Percentiles rank a stretch among this genome's conserved stretches.
phyloP scores from a whole-genome alignment of 2,888 invertebrate species.

The Cephus pulcher region DNA sequence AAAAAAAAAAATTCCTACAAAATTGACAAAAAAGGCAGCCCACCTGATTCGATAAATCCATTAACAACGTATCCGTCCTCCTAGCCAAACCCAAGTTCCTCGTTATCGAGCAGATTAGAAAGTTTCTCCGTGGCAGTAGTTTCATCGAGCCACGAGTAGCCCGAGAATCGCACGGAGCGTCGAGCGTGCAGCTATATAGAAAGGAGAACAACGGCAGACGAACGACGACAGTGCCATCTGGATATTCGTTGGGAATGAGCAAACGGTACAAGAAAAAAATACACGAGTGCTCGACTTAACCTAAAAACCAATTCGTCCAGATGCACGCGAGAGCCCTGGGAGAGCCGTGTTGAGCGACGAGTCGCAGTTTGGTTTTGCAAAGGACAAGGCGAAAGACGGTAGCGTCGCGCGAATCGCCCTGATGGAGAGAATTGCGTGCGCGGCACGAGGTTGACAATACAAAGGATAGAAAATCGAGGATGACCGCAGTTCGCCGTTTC shows the following conservation, averaged over 20 bases:
- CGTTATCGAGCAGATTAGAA: neutral
- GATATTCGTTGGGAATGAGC: neutral
- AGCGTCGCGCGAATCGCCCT: neutral
- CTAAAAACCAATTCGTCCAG: neutral
- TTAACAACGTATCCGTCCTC: neutral
- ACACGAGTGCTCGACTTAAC: neutral
- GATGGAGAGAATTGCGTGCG: neutral
- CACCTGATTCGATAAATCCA: neutral
- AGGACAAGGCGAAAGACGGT: neutral
- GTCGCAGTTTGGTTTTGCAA: neutral
- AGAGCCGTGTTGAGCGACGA: neutral
- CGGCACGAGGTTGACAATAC: neutral
- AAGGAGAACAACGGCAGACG: neutral
- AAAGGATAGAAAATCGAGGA: slow-evolving; percentile 32
- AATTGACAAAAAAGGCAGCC: neutral
- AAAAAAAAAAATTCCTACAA: neutral
- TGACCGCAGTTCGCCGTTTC: slow-evolving; percentile 53
- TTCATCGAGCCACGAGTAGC: neutral
- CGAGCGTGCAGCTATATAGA: neutral
- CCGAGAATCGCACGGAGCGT: neutral
- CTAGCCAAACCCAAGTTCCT: neutral
- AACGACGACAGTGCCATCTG: neutral
- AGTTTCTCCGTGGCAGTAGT: neutral
- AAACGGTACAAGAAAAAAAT: accelerated
- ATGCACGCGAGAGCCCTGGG: neutral